phyloP scores from a whole-genome alignment of 2,113 vertebrate species.

The Urocolius indicus region DNA sequence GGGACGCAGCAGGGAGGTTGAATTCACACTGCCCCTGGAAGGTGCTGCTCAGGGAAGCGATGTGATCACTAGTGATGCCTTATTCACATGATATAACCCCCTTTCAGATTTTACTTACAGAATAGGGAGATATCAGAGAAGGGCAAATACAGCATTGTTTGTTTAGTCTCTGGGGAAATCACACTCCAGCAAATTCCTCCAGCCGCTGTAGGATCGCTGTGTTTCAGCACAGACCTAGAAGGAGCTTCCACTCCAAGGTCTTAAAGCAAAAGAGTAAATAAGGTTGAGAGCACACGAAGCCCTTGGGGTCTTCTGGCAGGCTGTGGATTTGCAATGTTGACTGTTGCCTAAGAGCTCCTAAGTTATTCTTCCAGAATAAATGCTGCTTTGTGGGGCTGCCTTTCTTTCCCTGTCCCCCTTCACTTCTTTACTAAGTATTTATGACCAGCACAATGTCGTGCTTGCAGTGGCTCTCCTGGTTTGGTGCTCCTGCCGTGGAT shows the following conservation, averaged over 20 bases:
- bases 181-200: conserved; percentile 6
- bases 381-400: not conserved
- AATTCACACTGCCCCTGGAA: not conserved
- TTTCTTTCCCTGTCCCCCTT: not conserved
- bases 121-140: not conserved
- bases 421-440: not conserved
- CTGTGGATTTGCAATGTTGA: conserved; percentile 37
- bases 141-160: not conserved
- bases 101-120: not conserved
- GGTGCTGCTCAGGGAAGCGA: not conserved
- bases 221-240: conserved; percentile 1
- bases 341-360: conserved; percentile 56
- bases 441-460: accelerated
- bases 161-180: conserved; percentile 14
- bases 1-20: not conserved
- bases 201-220: not conserved
- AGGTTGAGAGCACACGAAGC: conserved; percentile 38
- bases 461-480: not conserved
- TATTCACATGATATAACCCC: not conserved
- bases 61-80: not conserved
- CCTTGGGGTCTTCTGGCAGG: conserved; percentile 39
- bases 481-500: not conserved
- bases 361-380: conserved; percentile 31
- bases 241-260: conserved; percentile 22
- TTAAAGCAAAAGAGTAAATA: conserved; percentile 53